Evolutionary conservation across 2,888 invertebrate genomes (phyloP).

Genomic region (Falcaria lacertinaria): DNA sequence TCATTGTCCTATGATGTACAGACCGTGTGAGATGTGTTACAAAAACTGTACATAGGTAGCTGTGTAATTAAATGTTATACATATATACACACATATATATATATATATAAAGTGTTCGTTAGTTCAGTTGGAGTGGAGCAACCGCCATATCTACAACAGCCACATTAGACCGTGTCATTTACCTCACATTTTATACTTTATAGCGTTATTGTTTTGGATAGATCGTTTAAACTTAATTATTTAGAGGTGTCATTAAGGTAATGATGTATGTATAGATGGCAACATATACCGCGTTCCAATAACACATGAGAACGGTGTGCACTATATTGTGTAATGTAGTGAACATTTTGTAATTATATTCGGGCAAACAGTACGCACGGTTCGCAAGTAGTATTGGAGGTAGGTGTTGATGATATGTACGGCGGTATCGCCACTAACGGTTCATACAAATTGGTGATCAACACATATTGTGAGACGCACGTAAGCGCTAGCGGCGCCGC

Average conservation of each 20-base stretch:
- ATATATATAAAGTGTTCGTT: neutral
- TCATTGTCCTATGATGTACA: neutral
- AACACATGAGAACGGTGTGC: neutral
- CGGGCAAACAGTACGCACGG: too few relatives aligned
- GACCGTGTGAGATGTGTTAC: too few relatives aligned
- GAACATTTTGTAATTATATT: too few relatives aligned
- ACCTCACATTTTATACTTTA: conserved; percentile 70
- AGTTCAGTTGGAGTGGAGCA: conserved; percentile 57
- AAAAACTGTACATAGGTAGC: conserved; percentile 4
- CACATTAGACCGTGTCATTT: conserved; percentile 65
- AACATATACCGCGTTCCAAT: conserved; percentile 29
- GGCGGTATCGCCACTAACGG: conserved; percentile 56
- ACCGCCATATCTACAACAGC: conserved; percentile 37
- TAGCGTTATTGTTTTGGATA: conserved; percentile 71
- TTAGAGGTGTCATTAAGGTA: conserved; percentile 62
- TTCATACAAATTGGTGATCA: conserved; percentile 73
- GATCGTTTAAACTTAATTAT: conserved; percentile 59
- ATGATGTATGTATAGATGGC: conserved; percentile 62
- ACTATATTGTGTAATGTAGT: neutral
- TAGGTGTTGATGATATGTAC: conserved; percentile 16
- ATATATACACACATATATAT: too few relatives aligned
- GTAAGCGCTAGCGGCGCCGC: conserved; percentile 46
- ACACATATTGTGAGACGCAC: conserved; percentile 75
- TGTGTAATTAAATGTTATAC: conserved; percentile 5
- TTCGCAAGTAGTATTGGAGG: neutral